Base-by-base conservation (phyloP, 2,113 vertebrate species). In the Neolamprologus kungweensis region DNA sequence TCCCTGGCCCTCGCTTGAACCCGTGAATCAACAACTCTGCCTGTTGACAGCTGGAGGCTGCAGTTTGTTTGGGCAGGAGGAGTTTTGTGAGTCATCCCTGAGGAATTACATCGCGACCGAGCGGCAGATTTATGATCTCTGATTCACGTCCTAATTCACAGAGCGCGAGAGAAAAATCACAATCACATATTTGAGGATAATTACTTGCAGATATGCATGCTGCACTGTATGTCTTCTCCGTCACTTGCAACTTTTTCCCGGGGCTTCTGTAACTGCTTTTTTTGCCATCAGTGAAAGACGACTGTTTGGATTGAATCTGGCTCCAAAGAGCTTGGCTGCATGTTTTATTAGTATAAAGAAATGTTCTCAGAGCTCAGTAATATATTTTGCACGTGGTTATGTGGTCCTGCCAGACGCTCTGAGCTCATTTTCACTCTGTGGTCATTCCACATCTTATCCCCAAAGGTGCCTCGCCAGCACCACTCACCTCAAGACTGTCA, bases 401-500 rank as follows among this genome's bases (percentile, higher is more conserved):
- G 65, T 86, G 82, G 65, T 83, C 51, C 42, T 88, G 83, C 58
- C 88, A 84, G 28, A 40, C 19, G 33, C 79, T 28, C 33, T 17
- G 19, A 87, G 51, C 33, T 71, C 2, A 9, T 21, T 58, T 83
- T 79, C 50, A 65, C 82, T 80, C 65, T 33, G 31, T 50, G 68
- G 85, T 40, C 28, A 33, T 50, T 50, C 51, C 7, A 17, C 12
- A 1, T 89, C 47, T 89, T 45, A 57, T 87, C 85, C 82, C 84
- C 4, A 9, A 60, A 87, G 87, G 45, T 86, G 71, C 60, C 23
- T 80, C 10, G 87, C 53, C 80, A 84, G 73, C 83, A 51, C 23
- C 47, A 83, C 68, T 68, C 78, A 89, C 85, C 80, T 87, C 50
- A 81, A 40, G 33, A 60, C 73, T 50, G 89, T 90, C 85, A 88